Conservation (phyloP, 2,113 vertebrate species). For the Scophthalmus maximus region DNA sequence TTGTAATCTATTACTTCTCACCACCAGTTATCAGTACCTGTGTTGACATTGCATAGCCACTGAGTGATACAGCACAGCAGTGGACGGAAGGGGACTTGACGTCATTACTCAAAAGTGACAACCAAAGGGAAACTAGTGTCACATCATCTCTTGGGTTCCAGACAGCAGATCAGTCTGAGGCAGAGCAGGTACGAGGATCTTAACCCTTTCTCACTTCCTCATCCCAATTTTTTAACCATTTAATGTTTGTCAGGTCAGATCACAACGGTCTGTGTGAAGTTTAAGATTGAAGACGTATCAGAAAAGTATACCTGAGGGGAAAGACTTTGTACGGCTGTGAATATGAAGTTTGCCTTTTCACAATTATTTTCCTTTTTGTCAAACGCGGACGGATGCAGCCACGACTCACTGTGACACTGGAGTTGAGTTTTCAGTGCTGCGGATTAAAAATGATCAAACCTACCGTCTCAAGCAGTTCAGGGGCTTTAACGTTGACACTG, state of each 20-base stretch:
- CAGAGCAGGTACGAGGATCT: conserved; percentile 38
- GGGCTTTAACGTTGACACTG: neutral
- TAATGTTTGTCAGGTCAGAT: neutral
- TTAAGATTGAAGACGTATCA: neutral
- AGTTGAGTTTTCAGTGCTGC: neutral
- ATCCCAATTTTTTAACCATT: neutral
- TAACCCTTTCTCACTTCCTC: neutral
- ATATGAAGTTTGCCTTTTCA: no score
- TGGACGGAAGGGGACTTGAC: conserved; percentile 27
- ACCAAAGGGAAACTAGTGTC: conserved; percentile 8
- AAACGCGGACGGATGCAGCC: no score
- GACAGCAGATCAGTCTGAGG: neutral
- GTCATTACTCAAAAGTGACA: conserved; percentile 34
- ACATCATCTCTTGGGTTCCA: conserved; percentile 10
- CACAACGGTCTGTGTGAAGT: neutral
- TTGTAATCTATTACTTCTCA: neutral
- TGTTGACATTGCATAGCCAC: neutral
- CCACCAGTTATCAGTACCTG: neutral
- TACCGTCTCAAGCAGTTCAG: neutral
- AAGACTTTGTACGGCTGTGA: no score
- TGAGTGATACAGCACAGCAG: neutral
- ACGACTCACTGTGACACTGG: neutral
- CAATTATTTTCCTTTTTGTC: no score
- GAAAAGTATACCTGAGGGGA: no score
- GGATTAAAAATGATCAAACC: neutral